These are phyloP conservation scores for Ladona fulva DNA, from an alignment of 1,140 invertebrate species.

Conservation along the genomic window DNA sequence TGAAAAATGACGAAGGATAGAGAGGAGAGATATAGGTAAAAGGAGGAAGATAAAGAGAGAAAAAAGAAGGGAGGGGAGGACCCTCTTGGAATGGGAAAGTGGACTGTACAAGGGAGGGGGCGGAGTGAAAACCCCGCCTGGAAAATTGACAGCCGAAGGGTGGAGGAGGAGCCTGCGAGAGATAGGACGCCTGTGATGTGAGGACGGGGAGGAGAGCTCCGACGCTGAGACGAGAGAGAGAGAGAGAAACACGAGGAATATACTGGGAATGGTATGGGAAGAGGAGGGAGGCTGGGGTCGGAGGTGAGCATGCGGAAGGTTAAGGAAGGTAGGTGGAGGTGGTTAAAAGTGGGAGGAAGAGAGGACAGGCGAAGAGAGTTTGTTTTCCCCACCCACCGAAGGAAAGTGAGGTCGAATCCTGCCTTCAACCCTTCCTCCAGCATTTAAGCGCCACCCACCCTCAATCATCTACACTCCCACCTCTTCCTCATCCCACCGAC, in stretches of 20 bases:
- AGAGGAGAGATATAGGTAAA: not conserved
- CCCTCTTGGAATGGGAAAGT: not conserved
- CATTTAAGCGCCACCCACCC: not conserved
- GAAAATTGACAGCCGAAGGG: conserved; percentile 7
- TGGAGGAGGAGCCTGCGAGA: not conserved
- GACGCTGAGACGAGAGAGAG: not conserved
- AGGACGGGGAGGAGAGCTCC: not conserved
- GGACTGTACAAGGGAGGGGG: not conserved
- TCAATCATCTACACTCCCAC: not conserved
- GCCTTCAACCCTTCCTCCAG: not conserved
- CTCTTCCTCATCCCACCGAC: not conserved
- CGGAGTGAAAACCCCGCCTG: conserved; percentile 1
- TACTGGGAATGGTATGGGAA: not conserved
- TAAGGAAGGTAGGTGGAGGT: not conserved
- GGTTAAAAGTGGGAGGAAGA: not conserved
- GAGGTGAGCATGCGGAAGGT: conserved; percentile 6
- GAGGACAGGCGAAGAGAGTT: not conserved
- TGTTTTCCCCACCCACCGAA: not conserved
- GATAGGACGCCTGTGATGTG: not conserved
- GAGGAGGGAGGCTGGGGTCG: not conserved
- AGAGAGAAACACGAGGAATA: not conserved
- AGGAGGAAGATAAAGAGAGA: not conserved
- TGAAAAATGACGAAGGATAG: not conserved
- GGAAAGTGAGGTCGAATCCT: not conserved
- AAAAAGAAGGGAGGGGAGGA: not conserved